A percentile compares a stretch with the other conserved stretches of the same genome.
phyloP scores from a whole-genome alignment of 2,797 vertebrate species.

The Sardinella longiceps region DNA sequence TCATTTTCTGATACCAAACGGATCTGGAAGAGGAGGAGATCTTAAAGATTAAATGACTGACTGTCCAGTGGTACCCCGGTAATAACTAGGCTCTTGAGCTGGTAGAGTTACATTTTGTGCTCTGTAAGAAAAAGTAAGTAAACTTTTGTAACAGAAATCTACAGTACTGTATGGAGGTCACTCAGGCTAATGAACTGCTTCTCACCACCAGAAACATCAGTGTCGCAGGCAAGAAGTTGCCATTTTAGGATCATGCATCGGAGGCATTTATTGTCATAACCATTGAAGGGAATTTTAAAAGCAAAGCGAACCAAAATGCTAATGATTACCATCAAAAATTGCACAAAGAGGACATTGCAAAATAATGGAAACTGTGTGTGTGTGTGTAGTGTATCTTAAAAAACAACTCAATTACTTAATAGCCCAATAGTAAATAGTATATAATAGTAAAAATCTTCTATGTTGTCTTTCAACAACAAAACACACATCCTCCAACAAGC shows the following conservation, averaged over 20 bases:
- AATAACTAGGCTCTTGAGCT: not conserved
- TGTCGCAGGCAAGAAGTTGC: not conserved
- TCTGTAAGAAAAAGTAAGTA: not conserved
- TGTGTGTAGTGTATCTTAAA: not conserved
- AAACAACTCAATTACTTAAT: not conserved
- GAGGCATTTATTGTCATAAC: too few relatives aligned
- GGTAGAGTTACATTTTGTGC: not conserved
- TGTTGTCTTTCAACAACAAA: not conserved
- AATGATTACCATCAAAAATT: too few relatives aligned
- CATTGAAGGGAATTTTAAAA: too few relatives aligned
- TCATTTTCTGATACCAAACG: constrained; percentile 21
- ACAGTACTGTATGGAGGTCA: not conserved
- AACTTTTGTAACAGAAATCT: not conserved
- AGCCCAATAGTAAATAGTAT: not conserved
- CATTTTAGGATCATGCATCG: too few relatives aligned
- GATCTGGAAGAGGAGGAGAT: not conserved
- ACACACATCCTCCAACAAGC: not conserved
- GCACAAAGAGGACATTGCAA: too few relatives aligned
- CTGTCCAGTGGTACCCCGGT: not conserved
- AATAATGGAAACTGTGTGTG: too few relatives aligned
- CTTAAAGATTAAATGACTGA: not conserved
- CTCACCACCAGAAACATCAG: not conserved
- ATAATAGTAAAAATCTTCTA: not conserved
- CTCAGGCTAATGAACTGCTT: not conserved
- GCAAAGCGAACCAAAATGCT: too few relatives aligned